These are phyloP conservation scores for Lepus americanus DNA, from an alignment of 2,113 vertebrate species.

Conservation along the genomic window DNA sequence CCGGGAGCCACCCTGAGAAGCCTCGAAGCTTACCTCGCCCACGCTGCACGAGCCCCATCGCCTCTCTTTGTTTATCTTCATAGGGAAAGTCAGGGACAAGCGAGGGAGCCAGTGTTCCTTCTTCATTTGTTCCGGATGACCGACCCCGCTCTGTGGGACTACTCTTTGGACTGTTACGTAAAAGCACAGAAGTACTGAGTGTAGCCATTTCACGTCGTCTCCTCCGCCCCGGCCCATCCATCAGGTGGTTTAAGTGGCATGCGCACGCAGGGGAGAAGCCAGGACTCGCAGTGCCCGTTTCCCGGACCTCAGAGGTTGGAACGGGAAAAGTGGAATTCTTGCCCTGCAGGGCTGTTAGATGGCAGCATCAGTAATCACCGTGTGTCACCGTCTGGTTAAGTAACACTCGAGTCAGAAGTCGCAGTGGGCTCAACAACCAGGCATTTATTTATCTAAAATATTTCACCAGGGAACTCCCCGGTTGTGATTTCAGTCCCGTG, in stretches of 20 bases:
- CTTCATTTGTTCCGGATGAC: slow-evolving; percentile 65
- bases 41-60: not conserved
- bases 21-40: not conserved
- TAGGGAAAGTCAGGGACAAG: not conserved
- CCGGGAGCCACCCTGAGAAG: not conserved
- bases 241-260: slow-evolving; percentile 7
- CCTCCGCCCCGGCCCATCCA: slow-evolving; percentile 3
- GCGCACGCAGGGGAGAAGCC: slow-evolving; percentile 31
- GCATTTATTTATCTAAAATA: slow-evolving; percentile 83
- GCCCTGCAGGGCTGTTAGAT: not conserved
- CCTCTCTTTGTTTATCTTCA: slow-evolving; percentile 55
- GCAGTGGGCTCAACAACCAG: slow-evolving; percentile 66
- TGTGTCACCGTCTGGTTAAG: slow-evolving; percentile 61
- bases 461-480: slow-evolving; percentile 82
- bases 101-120: slow-evolving; percentile 8
- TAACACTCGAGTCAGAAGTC: slow-evolving; percentile 70
- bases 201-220: slow-evolving; percentile 41
- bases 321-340: slow-evolving; percentile 1
- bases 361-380: slow-evolving; percentile 1
- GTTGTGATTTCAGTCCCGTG: slow-evolving; percentile 83
- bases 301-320: not conserved
- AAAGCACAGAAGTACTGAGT: not conserved
- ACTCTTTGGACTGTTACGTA: slow-evolving; percentile 9
- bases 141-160: slow-evolving; percentile 40
- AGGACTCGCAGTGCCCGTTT: not conserved